Conservation (phyloP, 1,140 invertebrate genomes). For the Calliopsis andreniformis region DNA sequence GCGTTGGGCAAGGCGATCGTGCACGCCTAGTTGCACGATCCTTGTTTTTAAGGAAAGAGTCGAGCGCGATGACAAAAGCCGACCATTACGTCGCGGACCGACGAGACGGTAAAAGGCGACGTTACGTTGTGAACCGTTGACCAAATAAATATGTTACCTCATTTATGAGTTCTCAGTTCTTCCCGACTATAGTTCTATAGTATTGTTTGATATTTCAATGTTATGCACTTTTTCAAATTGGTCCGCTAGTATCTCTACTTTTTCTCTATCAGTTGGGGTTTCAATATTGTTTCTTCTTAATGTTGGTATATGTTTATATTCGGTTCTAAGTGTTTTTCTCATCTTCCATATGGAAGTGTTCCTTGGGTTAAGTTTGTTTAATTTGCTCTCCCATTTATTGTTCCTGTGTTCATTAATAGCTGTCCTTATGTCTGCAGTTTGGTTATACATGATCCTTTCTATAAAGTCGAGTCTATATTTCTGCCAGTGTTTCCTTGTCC, state of each 20-base stretch:
- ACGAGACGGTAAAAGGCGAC: too few relatives aligned
- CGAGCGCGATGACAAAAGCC: too few relatives aligned
- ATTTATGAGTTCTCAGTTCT: too few relatives aligned
- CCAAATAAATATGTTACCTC: too few relatives aligned
- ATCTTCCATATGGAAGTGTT: slow-evolving; percentile 58
- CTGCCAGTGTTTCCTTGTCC: slow-evolving; percentile 58
- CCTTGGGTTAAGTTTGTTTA: slow-evolving; percentile 52
- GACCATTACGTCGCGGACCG: too few relatives aligned
- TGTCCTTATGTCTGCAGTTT: slow-evolving; percentile 33
- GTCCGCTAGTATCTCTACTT: slow-evolving; percentile 61
- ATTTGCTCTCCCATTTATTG: slow-evolving; percentile 40
- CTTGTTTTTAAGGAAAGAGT: too few relatives aligned
- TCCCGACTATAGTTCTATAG: slow-evolving; percentile 55
- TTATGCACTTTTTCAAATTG: slow-evolving; percentile 64
- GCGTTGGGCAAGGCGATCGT: too few relatives aligned
- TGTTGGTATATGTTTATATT: slow-evolving; percentile 43
- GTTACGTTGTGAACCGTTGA: too few relatives aligned
- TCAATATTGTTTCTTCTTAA: slow-evolving; percentile 25
- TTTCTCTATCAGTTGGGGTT: slow-evolving; percentile 54
- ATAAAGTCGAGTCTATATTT: slow-evolving; percentile 21
- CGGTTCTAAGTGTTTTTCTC: slow-evolving; percentile 58
- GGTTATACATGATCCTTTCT: slow-evolving; percentile 29
- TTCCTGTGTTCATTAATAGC: slow-evolving; percentile 39
- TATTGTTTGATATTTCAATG: slow-evolving; percentile 53
- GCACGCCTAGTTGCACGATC: too few relatives aligned